A percentile compares a stretch with the other conserved stretches of the same genome.
phyloP scores from a whole-genome alignment of 2,888 invertebrate species.

The Cylloceria caligata region DNA sequence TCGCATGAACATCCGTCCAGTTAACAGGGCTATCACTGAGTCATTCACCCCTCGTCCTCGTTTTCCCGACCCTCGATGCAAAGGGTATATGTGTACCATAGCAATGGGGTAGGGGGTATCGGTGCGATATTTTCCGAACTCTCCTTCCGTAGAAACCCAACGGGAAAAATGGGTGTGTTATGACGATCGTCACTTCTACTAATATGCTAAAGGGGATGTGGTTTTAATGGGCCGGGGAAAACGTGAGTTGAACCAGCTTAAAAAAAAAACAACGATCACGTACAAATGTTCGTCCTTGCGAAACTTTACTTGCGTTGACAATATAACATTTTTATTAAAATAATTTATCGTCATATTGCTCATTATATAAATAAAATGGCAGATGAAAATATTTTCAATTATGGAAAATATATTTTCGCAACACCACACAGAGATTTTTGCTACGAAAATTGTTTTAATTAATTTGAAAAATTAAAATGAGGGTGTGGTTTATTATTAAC shows the following conservation, averaged over 20 bases:
- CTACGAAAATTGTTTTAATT: neutral
- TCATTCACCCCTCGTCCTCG: slow-evolving; percentile 46
- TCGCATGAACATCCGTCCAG: neutral
- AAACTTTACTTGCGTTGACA: no score
- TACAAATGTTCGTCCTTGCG: neutral
- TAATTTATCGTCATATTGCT: no score
- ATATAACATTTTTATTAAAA: no score
- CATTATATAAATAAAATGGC: neutral
- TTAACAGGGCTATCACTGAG: slow-evolving; percentile 27
- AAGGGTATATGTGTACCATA: neutral
- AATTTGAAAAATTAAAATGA: no score
- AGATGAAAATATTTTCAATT: neutral
- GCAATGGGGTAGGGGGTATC: neutral
- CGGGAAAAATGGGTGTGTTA: slow-evolving; percentile 5
- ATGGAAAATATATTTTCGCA: neutral
- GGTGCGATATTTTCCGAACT: slow-evolving; percentile 38
- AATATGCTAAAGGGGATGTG: neutral
- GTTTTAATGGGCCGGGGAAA: neutral
- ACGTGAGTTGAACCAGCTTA: neutral
- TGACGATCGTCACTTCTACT: slow-evolving; percentile 23
- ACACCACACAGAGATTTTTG: neutral
- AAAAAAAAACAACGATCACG: neutral
- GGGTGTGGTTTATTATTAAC: neutral
- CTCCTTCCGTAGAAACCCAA: slow-evolving; percentile 1
- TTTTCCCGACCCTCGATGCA: slow-evolving; percentile 37